Evolutionary conservation across 2,113 vertebrate genomes (phyloP).

Genomic region (Microcebus jonahi): DNA sequence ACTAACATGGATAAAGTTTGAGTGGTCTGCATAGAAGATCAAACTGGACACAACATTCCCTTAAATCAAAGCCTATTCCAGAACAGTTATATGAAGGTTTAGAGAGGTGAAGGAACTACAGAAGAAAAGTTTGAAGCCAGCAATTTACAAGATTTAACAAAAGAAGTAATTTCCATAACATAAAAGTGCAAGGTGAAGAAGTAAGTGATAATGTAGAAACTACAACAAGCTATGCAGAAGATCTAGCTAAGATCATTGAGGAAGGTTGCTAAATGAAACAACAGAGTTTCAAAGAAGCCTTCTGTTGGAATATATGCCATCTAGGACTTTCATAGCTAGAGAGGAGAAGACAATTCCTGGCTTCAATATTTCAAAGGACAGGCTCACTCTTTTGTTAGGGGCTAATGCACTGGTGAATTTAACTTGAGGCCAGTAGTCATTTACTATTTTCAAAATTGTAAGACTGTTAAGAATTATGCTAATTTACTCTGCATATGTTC

Average conservation of each 20-base stretch:
- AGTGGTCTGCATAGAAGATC: background rate
- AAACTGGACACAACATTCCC: background rate
- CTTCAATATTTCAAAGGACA: background rate
- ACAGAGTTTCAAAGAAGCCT: background rate
- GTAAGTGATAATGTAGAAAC: background rate
- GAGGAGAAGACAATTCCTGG: background rate
- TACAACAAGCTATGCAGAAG: background rate
- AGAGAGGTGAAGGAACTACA: background rate
- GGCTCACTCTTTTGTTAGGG: background rate
- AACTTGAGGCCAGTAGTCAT: background rate
- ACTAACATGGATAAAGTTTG: background rate
- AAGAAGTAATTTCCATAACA: background rate
- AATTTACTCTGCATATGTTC: no score
- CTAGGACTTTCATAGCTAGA: background rate
- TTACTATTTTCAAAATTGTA: no score
- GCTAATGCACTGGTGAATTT: background rate
- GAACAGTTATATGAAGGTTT: background rate
- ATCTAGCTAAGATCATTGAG: background rate
- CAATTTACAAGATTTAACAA: background rate
- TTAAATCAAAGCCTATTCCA: background rate
- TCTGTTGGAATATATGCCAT: background rate
- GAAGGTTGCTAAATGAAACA: background rate
- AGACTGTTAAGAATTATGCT: no score
- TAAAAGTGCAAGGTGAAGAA: background rate
- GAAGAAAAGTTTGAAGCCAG: background rate